phyloP scores from a whole-genome alignment of 2,888 invertebrate genomes.

The Pyrrhia umbra region DNA sequence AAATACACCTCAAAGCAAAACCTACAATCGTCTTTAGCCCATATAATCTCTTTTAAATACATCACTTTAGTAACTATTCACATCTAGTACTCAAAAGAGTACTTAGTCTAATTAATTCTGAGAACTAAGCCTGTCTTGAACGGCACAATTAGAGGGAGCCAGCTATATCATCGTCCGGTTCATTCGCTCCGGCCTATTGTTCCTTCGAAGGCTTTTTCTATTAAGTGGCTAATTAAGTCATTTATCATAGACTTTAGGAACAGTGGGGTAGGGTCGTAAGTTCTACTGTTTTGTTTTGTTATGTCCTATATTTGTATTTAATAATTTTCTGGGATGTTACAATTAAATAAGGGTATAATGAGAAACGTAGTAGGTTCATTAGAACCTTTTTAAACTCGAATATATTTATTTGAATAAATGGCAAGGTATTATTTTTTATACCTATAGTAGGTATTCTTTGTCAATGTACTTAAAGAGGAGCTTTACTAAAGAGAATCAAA shows the following conservation, averaged over 20 bases:
- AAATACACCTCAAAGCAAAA: background rate
- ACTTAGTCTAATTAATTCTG: conserved; percentile 49
- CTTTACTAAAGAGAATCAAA: conserved; percentile 5
- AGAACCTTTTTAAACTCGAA: too few species aligned
- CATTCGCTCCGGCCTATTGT: conserved; percentile 59
- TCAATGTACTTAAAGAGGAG: background rate
- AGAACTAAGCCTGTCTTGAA: conserved; percentile 47
- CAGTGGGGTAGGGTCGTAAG: background rate
- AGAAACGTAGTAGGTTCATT: too few species aligned
- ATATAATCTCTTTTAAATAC: conserved; percentile 9
- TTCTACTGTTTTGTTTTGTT: background rate
- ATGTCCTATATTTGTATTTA: background rate
- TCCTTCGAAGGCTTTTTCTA: conserved; percentile 70
- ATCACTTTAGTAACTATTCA: conserved; percentile 25
- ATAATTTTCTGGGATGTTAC: background rate
- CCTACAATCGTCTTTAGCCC: conserved; percentile 2
- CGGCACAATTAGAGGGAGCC: conserved; percentile 33
- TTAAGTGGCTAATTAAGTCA: conserved; percentile 75
- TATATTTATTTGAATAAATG: too few species aligned
- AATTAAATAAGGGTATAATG: background rate
- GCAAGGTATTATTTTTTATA: too few species aligned
- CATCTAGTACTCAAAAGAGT: conserved; percentile 65
- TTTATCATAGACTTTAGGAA: conserved; percentile 32
- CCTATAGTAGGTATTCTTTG: too few species aligned
- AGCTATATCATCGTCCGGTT: conserved; percentile 40